Percentiles rank a stretch among this genome's conserved stretches.
Evolutionary conservation across 2,888 invertebrate species (phyloP).

Genomic region (Blastobasis lacticolella): DNA sequence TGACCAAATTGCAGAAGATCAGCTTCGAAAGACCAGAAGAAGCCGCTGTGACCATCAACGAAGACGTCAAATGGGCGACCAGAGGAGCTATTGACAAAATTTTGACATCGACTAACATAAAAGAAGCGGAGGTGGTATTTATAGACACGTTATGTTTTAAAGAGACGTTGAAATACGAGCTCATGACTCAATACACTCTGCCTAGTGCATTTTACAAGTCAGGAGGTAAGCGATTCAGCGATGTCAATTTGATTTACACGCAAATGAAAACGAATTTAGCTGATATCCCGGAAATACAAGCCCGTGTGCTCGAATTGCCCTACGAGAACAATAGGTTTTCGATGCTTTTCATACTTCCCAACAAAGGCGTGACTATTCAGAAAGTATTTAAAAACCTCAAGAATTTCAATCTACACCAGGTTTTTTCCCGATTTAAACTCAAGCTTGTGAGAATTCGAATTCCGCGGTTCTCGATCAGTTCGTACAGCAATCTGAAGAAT

Average conservation of each 20-base stretch:
- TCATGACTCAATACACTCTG: conserved; percentile 33
- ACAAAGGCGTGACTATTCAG: conserved; percentile 44
- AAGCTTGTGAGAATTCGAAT: conserved; percentile 51
- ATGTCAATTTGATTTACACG: conserved; percentile 48
- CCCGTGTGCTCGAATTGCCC: conserved; percentile 47
- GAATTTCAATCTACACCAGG: conserved; percentile 36
- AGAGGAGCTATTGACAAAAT: conserved; percentile 34
- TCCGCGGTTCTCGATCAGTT: conserved; percentile 74
- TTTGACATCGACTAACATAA: conserved; percentile 38
- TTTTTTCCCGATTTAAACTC: conserved; percentile 39
- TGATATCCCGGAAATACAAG: conserved; percentile 26
- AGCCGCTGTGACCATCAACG: conserved; percentile 40
- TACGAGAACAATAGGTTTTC: conserved; percentile 62
- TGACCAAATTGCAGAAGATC: conserved; percentile 32
- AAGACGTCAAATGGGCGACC: conserved; percentile 38
- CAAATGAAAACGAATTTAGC: conserved; percentile 29
- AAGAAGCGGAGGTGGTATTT: conserved; percentile 31
- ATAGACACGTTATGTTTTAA: conserved; percentile 56
- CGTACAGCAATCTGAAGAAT: conserved; percentile 63
- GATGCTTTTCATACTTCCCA: conserved; percentile 78
- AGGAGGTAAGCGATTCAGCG: conserved; percentile 31
- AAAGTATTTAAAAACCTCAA: conserved; percentile 68
- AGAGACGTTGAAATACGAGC: conserved; percentile 34
- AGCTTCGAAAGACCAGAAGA: conserved; percentile 28
- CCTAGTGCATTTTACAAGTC: conserved; percentile 41